Evolutionary conservation across 2,797 vertebrate genomes (phyloP), one percentile per base, ranked within the genome.

Genomic region (Triplophysa bombifrons): DNA sequence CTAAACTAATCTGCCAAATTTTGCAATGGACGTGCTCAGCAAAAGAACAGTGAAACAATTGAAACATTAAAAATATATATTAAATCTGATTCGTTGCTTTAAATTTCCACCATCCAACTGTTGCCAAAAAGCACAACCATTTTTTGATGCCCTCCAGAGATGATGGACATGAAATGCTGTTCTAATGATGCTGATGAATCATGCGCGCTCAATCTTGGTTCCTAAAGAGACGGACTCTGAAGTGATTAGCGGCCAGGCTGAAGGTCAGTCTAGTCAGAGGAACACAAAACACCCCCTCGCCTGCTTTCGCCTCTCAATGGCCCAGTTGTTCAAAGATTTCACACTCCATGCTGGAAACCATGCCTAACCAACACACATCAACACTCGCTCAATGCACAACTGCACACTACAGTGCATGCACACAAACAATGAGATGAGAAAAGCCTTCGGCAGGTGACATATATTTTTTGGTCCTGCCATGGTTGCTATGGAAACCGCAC

Each of bases 301-400:
- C 34, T 4, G 2, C 70, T 66, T 30, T 46, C 41, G 13, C 64
- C 46, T 74, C 27, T 44, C 63, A 68, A 67, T 69, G 69, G 58
- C 60, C 64, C 70, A 80, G 70, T 80, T 80, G 80, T 74, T 82
- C 83, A 17, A 41, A 74, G 74, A 67, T 74, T 41, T 85, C 78
- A 83, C 38, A 34, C 20, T 50, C 22, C 34, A 69, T 0, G 41
- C 72, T 71, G 56, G 41, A 66, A 68, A 30, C 48, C 27, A 19
- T 17, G 19, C 19, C 20, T 1, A 56, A 51, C 56, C 67, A 41
- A 30, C 65, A 74, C 75, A 68, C 48, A 65, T 48, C 75, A 12
- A 51, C 25, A 30, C 27, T 70, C 2, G 61, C 61, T 11, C 53
- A 75, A 13, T 16, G 41, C 20, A 65, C 27, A 65, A 55, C 46